Evolutionary conservation across 2,888 invertebrate genomes (phyloP).

Genomic region (Amblyjoppa proteus): DNA sequence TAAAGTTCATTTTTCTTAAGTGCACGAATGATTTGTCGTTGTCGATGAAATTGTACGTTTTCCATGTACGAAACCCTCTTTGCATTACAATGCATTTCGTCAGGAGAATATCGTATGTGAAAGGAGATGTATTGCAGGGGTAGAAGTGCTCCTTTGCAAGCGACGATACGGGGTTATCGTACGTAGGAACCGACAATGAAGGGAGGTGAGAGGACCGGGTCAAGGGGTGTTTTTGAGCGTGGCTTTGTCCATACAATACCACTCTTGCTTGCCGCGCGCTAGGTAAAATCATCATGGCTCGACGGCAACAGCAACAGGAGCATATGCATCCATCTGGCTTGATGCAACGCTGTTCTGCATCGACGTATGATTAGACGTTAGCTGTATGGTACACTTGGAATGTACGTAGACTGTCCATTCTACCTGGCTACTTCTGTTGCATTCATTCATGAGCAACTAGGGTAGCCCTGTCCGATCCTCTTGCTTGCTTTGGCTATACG

Average conservation of each 20-base stretch:
- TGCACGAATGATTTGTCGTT: not conserved
- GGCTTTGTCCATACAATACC: slow-evolving; percentile 58
- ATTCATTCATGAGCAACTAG: slow-evolving; percentile 30
- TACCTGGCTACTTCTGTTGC: slow-evolving; percentile 21
- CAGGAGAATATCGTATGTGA: not conserved
- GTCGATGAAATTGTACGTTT: not conserved
- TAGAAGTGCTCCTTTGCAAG: not conserved
- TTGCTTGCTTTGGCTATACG: not conserved
- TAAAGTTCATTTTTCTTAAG: not conserved
- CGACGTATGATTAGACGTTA: not conserved
- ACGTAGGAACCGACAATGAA: slow-evolving; percentile 36
- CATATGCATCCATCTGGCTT: slow-evolving; percentile 16
- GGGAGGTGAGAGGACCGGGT: slow-evolving; percentile 51
- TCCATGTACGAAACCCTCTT: not conserved
- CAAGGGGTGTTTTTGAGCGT: slow-evolving; percentile 60
- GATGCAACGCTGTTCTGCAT: slow-evolving; percentile 16
- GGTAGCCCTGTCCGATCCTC: slow-evolving; percentile 6
- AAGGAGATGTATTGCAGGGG: not conserved
- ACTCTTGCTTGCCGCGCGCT: slow-evolving; percentile 30
- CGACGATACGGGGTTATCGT: slow-evolving; percentile 36
- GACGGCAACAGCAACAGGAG: slow-evolving; percentile 29
- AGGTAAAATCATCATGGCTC: slow-evolving; percentile 53
- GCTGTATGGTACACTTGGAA: slow-evolving; percentile 29
- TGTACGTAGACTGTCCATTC: slow-evolving; percentile 37
- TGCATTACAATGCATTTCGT: not conserved